Base-by-base conservation (phyloP, 2,888 invertebrate genomes). In the Hypomecis punctinalis region DNA sequence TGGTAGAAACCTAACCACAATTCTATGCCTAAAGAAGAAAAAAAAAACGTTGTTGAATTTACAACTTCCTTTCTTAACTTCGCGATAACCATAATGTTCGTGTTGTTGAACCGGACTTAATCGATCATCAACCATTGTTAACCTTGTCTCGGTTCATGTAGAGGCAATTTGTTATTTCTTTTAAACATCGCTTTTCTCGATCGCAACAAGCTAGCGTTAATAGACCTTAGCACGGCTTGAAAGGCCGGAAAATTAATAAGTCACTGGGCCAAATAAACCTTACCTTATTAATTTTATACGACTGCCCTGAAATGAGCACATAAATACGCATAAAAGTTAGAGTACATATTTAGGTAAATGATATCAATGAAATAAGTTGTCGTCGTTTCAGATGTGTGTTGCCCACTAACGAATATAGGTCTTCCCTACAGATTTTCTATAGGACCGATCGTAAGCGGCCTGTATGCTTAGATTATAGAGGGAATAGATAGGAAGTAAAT, bases 61-160 rank as follows among this genome's bases (percentile, higher is more conserved):
- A 63, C 57, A 57, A 67, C 63, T 67, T 67, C 66, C 66, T 67
- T 53, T 67, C 46, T 46, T 45, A 60, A 36, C 11, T 56, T 9
- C 35, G 33, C 65, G 65, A 66, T 71, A 62, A 62, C 59, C 62
- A 51, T 48, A 66, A 55, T 62, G 67, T 68, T 71, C 70, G 68
- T 71, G 68, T 68, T 54, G 59, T 57, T 56, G 48, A 61, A 59
- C 53, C 49, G 54, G 48, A 61, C 56, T 56, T 52, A 62, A 76
- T 77, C 73, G 75, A 76, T 75, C 74, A 72, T 71, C 70, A 63
- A 56, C 66, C 67, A 73, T 70, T 75, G 72, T 74, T 70, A 68
- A 72, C 71, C 68, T 75, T 77, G 75, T 75, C 72, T 66, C 61
- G 73, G 65, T 70, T 71, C 74, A 71, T 76, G 76, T 74, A 70